These are phyloP conservation scores for Phalacrocorax carbo DNA, from an alignment of 2,113 vertebrate species.

Conservation along the genomic window DNA sequence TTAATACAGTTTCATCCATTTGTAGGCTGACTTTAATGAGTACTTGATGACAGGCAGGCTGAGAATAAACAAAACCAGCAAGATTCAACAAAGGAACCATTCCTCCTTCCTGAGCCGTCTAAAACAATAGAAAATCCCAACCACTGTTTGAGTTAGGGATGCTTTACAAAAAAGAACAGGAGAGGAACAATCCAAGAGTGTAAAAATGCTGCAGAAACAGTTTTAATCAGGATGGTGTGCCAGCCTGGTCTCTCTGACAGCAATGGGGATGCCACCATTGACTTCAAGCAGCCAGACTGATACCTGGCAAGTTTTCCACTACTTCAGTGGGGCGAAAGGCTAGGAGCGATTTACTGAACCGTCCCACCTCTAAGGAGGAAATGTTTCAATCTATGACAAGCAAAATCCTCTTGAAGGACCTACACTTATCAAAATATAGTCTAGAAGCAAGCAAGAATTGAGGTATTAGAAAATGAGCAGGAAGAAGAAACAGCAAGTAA, in stretches of 20 bases:
- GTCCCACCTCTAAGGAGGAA: neutral
- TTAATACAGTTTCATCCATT: neutral
- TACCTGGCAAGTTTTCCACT: neutral
- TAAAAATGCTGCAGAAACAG: neutral
- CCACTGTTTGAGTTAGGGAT: neutral
- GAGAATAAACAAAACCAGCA: neutral
- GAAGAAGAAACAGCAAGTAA: neutral
- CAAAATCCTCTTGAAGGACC: neutral
- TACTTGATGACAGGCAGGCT: neutral
- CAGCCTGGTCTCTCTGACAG: neutral
- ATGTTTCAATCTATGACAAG: conserved; percentile 3
- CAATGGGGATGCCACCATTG: neutral
- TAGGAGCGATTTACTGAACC: neutral
- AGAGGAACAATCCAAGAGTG: neutral
- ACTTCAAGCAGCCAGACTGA: neutral
- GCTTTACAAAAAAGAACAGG: neutral
- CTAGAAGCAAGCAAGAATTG: neutral
- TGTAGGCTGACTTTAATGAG: neutral
- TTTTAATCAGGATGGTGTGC: neutral
- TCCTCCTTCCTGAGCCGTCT: neutral
- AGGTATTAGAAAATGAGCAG: neutral
- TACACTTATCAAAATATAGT: neutral
- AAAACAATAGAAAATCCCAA: neutral
- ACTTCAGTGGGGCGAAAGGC: neutral
- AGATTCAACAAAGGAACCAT: neutral